phyloP scores from a whole-genome alignment of 2,797 vertebrate species.

The Platalea minor region DNA sequence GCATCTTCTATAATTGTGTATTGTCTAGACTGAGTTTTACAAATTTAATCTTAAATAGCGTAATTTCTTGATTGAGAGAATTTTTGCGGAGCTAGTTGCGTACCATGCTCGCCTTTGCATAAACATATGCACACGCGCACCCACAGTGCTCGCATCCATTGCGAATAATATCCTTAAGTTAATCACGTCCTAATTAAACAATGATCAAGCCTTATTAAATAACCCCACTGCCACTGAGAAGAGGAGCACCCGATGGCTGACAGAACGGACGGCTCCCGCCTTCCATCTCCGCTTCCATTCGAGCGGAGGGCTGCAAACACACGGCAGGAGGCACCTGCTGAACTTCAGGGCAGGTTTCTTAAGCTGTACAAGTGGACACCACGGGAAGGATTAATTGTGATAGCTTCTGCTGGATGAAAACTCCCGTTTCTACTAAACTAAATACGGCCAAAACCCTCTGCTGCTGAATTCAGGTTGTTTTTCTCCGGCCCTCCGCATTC shows the following conservation, averaged over 20 bases:
- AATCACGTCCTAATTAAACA: not conserved
- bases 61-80: not conserved
- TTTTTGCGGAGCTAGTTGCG: not conserved
- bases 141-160: fast-evolving
- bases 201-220: not conserved
- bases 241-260: not conserved
- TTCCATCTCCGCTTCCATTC: fast-evolving
- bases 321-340: not conserved
- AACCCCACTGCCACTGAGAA: not conserved
- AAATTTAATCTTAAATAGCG: not conserved
- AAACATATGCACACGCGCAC: fast-evolving
- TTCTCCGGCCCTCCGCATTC: not conserved
- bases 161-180: not conserved
- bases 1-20: not conserved
- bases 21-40: not conserved
- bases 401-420: not conserved
- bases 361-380: not conserved
- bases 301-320: not conserved
- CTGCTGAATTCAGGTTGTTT: not conserved
- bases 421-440: not conserved
- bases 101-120: not conserved
- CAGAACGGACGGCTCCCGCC: fast-evolving
- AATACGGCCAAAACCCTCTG: not conserved
- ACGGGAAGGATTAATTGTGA: not conserved
- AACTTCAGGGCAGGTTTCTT: not conserved